A percentile compares a stretch with the other conserved stretches of the same genome.
These are phyloP conservation scores for Melieria picta DNA, from an alignment of 2,888 invertebrate genomes.

Conservation along the genomic window DNA sequence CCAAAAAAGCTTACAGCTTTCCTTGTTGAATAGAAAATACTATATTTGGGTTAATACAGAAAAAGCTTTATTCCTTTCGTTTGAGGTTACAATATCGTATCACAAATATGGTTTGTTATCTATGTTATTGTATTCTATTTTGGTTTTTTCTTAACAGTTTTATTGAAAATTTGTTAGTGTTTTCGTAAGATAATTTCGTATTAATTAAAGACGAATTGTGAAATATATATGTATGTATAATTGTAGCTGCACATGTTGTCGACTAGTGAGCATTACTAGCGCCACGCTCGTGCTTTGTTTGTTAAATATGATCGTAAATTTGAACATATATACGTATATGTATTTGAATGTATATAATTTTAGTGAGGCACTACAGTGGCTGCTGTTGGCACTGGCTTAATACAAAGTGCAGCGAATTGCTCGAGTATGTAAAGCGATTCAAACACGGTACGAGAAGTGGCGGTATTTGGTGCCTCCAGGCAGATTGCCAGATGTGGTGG, in stretches of 20 bases:
- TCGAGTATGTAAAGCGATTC: conserved; percentile 60
- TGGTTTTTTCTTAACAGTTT: too few relatives aligned
- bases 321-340: not conserved
- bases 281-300: too few relatives aligned
- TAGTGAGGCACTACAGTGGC: not conserved
- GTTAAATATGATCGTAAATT: not conserved
- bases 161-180: too few relatives aligned
- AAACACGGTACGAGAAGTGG: conserved; percentile 88
- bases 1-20: conserved; percentile 35
- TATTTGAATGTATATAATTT: not conserved
- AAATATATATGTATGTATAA: too few relatives aligned
- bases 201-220: too few relatives aligned
- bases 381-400: not conserved
- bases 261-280: too few relatives aligned
- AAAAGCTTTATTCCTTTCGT: conserved; percentile 38
- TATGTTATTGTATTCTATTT: not conserved
- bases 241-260: too few relatives aligned
- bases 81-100: conserved; percentile 48
- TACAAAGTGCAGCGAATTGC: not conserved
- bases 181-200: too few relatives aligned
- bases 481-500: conserved; percentile 80
- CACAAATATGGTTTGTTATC: conserved; percentile 55
- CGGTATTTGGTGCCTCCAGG: conserved; percentile 86
- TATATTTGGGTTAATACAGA: conserved; percentile 4
- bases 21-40: not conserved